Evolutionary conservation across 2,797 vertebrate species (phyloP).

Genomic region (Mus caroli): DNA sequence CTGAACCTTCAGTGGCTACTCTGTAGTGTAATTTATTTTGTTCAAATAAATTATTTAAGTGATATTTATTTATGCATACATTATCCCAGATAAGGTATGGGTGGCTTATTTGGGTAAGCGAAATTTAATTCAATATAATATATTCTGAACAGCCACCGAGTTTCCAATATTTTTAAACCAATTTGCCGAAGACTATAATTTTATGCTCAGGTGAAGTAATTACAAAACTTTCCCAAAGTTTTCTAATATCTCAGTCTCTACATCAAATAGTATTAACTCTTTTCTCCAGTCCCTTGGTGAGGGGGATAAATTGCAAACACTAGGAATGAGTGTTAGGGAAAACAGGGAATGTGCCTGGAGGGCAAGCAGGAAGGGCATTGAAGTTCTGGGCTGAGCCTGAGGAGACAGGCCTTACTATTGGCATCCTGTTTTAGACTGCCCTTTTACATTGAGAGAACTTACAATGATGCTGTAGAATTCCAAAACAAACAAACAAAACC

Average conservation of each 20-base stretch:
- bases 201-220: neutral
- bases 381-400: neutral
- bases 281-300: neutral
- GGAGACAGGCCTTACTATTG: neutral
- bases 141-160: neutral
- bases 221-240: neutral
- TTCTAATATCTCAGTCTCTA: neutral
- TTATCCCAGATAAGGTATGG: neutral
- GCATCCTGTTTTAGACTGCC: neutral
- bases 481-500: too few species aligned
- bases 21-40: neutral
- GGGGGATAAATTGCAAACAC: neutral
- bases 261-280: neutral
- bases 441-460: conserved; percentile 22
- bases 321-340: neutral
- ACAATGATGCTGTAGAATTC: neutral
- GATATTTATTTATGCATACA: neutral
- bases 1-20: neutral
- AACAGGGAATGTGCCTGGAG: neutral
- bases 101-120: neutral
- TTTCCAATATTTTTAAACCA: conserved; percentile 24
- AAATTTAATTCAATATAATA: neutral
- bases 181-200: neutral
- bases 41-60: conserved; percentile 37
- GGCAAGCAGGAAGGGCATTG: accelerated